phyloP scores from a whole-genome alignment of 2,888 invertebrate species.

The Oscheius sp. region DNA sequence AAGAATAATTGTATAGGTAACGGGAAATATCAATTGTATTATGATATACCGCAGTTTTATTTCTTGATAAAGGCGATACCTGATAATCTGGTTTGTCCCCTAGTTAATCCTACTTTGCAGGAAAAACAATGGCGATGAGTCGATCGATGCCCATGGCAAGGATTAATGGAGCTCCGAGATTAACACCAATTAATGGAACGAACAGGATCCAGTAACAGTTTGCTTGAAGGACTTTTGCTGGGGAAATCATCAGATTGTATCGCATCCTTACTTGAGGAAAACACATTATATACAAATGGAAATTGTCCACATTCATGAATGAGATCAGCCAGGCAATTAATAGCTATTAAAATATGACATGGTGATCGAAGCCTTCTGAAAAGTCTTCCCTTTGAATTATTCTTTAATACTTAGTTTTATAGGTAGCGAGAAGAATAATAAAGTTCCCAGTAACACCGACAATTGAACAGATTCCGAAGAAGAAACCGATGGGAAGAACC shows the following conservation, averaged over 20 bases:
- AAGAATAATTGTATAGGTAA: constrained; percentile 20
- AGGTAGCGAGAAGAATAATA: constrained; percentile 36
- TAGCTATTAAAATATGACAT: constrained; percentile 40
- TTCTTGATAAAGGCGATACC: constrained; percentile 43
- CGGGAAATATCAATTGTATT: constrained; percentile 39
- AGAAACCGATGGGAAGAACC: constrained; percentile 45
- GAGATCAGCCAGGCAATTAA: constrained; percentile 39
- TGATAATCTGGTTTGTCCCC: neutral
- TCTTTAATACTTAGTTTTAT: constrained; percentile 34
- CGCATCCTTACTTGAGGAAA: constrained; percentile 32
- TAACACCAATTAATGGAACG: constrained; percentile 36
- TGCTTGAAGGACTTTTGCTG: constrained; percentile 36
- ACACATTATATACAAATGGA: constrained; percentile 39
- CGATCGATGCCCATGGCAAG: constrained; percentile 45
- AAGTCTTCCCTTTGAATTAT: neutral
- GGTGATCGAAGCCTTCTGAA: constrained; percentile 34
- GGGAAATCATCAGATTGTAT: neutral
- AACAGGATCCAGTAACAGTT: constrained; percentile 41
- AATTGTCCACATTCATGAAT: constrained; percentile 45
- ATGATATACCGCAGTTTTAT: constrained; percentile 32
- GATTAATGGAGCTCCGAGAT: constrained; percentile 40
- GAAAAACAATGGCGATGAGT: constrained; percentile 42
- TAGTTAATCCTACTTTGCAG: constrained; percentile 24
- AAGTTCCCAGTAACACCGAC: constrained; percentile 42
- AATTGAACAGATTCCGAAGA: constrained; percentile 39